phyloP scores from a whole-genome alignment of 2,797 vertebrate species.

The Coregonus sp. region DNA sequence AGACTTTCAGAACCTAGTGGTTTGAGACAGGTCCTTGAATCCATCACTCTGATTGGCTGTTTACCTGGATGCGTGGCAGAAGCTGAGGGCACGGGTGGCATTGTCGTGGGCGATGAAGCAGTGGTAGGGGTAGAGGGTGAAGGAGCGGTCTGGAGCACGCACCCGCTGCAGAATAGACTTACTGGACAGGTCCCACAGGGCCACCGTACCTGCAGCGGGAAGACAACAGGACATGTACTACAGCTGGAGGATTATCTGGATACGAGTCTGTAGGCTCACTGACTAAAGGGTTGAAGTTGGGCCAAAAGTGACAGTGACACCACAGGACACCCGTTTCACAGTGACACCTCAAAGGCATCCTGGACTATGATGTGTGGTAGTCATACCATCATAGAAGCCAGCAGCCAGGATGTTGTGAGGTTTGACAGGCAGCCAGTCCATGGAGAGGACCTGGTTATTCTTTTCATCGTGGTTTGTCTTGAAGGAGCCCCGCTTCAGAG shows the following conservation, averaged over 20 bases:
- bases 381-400: conserved; percentile 90
- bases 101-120: conserved; percentile 89
- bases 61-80: conserved; percentile 91
- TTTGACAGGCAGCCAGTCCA: conserved; percentile 90
- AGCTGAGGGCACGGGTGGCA: conserved; percentile 82
- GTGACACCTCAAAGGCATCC: too few relatives aligned
- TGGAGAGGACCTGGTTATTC: conserved; percentile 86
- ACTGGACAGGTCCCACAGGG: conserved; percentile 87
- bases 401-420: conserved; percentile 88
- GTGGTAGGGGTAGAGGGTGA: conserved; percentile 84
- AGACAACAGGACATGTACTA: too few relatives aligned
- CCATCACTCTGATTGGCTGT: neutral
- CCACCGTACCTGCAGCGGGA: conserved; percentile 80
- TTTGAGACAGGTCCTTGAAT: neutral
- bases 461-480: conserved; percentile 69
- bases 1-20: too few relatives aligned
- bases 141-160: conserved; percentile 68
- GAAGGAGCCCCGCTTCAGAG: conserved; percentile 85
- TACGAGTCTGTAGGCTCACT: too few relatives aligned
- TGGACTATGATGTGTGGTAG: neutral
- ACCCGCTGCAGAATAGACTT: conserved; percentile 83
- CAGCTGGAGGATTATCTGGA: too few relatives aligned
- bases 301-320: too few relatives aligned
- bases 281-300: too few relatives aligned
- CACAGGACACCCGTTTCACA: too few relatives aligned